phyloP scores from a whole-genome alignment of 2,797 vertebrate genomes.

The Myiothlypis coronata region DNA sequence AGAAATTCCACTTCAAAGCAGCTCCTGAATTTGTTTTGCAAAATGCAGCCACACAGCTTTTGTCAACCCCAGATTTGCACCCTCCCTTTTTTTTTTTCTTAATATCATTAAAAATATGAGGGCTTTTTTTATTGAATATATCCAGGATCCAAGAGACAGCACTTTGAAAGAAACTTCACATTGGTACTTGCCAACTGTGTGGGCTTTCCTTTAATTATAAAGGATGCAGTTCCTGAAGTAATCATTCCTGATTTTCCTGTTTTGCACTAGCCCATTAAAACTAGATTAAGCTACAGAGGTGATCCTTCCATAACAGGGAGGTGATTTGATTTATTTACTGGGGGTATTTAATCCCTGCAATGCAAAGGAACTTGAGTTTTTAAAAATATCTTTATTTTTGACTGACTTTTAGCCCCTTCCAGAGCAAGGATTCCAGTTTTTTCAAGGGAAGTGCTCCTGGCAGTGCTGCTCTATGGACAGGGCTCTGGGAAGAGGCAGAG shows the following conservation, averaged over 20 bases:
- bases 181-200: background rate
- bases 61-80: background rate
- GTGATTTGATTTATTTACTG: background rate
- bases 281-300: background rate
- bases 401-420: background rate
- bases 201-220: conserved; percentile 40
- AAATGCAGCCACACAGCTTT: background rate
- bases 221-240: conserved; percentile 3
- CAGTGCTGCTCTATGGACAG: background rate
- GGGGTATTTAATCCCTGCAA: background rate
- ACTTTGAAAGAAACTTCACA: background rate
- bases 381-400: background rate
- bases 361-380: background rate
- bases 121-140: background rate
- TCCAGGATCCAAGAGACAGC: background rate
- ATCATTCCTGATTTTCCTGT: conserved; percentile 64
- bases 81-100: background rate
- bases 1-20: background rate
- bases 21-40: background rate
- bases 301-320: background rate
- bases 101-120: background rate
- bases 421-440: background rate
- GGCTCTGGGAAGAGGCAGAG: background rate
- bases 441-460: background rate
- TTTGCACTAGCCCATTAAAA: background rate